Conservation (phyloP, 2,888 invertebrate genomes). For the Tipula helvola region DNA sequence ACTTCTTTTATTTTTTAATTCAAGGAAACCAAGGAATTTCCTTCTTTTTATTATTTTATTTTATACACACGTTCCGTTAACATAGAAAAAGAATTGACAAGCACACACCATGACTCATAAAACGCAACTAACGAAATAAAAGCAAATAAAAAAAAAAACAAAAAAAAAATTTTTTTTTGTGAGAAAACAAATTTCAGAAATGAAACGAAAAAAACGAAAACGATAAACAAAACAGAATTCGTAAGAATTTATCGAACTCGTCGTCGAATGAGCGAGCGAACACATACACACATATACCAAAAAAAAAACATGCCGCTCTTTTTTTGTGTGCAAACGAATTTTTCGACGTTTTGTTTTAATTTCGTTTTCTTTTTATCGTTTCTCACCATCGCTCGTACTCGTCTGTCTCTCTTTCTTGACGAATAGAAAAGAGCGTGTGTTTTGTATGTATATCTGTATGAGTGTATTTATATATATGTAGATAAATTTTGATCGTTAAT, state of each 20-base stretch:
- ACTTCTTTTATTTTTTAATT: not conserved
- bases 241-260: not conserved
- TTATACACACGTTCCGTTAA: not conserved
- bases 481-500: not conserved
- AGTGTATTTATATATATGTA: not conserved
- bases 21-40: not conserved
- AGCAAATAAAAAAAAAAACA: not conserved
- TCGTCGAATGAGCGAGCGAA: too few species aligned
- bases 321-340: not conserved
- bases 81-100: conserved; percentile 5
- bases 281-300: too few species aligned
- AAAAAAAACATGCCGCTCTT: not conserved
- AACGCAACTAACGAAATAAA: not conserved
- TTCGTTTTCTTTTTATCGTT: not conserved
- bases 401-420: not conserved
- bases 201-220: not conserved
- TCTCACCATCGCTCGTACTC: not conserved
- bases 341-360: not conserved
- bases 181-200: not conserved
- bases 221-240: not conserved
- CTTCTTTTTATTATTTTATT: not conserved
- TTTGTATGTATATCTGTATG: too few species aligned
- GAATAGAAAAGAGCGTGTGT: not conserved
- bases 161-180: not conserved
- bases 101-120: conserved; percentile 7